A percentile compares a stretch with the other conserved stretches of the same genome.
These are phyloP conservation scores for Tipula lateralis DNA, from an alignment of 2,888 invertebrate species.

Conservation along the genomic window DNA sequence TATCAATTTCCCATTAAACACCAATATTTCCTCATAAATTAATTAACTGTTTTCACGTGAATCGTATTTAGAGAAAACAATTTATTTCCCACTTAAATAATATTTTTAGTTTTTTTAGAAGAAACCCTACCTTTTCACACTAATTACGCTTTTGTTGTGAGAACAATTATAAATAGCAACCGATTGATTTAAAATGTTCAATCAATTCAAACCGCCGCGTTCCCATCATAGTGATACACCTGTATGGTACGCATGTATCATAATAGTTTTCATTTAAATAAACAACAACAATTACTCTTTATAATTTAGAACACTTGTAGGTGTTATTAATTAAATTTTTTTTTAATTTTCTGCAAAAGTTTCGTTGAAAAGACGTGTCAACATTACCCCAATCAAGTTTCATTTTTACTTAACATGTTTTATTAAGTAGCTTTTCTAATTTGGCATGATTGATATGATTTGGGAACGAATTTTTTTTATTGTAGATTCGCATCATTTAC, in stretches of 20 bases:
- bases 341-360: neutral
- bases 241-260: no score
- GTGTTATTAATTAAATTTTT: neutral
- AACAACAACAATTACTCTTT: neutral
- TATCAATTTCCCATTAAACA: neutral
- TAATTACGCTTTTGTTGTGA: neutral
- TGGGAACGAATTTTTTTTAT: no score
- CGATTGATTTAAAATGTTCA: neutral
- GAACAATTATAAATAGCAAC: neutral
- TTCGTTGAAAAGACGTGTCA: no score
- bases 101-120: no score
- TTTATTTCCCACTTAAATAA: neutral
- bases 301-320: neutral
- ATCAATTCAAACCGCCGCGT: neutral
- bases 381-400: no score
- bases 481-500: no score
- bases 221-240: neutral
- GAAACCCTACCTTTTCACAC: neutral
- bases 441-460: no score
- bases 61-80: neutral
- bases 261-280: neutral
- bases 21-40: neutral
- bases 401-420: no score
- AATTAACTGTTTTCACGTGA: neutral
- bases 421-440: no score